Evolutionary conservation across 2,113 vertebrate genomes (phyloP).

Genomic region (cattle (Bos taurus)): DNA sequence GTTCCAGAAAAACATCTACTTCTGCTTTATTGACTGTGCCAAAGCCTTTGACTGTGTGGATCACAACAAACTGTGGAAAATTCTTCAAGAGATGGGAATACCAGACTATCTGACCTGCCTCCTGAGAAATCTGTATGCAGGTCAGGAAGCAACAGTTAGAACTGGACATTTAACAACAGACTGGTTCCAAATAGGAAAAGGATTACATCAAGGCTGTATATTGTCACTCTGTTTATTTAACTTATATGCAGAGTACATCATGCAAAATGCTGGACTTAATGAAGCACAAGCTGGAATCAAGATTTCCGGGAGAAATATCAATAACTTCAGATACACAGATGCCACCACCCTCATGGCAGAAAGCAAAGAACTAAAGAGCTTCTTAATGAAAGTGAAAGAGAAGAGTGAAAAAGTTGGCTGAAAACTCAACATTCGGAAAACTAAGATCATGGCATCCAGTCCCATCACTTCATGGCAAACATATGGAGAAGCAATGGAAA

Average conservation of each 20-base stretch:
- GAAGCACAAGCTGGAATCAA: not conserved
- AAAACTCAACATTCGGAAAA: not conserved
- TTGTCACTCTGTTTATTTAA: not conserved
- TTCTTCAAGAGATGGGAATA: not conserved
- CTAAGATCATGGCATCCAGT: not conserved
- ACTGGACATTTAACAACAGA: not conserved
- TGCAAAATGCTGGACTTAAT: not conserved
- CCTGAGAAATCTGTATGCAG: not conserved
- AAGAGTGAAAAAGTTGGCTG: not conserved
- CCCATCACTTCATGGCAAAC: not conserved
- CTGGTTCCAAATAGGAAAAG: not conserved
- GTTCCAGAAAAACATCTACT: not conserved
- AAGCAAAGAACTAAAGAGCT: not conserved
- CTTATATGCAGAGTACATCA: not conserved
- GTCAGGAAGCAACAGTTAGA: not conserved
- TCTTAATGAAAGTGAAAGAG: not conserved
- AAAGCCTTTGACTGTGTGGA: not conserved
- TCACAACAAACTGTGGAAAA: not conserved
- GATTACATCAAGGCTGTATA: not conserved
- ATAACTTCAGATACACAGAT: not conserved
- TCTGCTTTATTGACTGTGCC: not conserved
- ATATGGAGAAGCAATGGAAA: not conserved
- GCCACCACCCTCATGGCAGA: not conserved
- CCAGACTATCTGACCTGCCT: not conserved
- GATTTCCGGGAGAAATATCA: not conserved